Evolutionary conservation across 2,797 vertebrate species (phyloP).

Genomic region (Ctenopoma kingsleyae): DNA sequence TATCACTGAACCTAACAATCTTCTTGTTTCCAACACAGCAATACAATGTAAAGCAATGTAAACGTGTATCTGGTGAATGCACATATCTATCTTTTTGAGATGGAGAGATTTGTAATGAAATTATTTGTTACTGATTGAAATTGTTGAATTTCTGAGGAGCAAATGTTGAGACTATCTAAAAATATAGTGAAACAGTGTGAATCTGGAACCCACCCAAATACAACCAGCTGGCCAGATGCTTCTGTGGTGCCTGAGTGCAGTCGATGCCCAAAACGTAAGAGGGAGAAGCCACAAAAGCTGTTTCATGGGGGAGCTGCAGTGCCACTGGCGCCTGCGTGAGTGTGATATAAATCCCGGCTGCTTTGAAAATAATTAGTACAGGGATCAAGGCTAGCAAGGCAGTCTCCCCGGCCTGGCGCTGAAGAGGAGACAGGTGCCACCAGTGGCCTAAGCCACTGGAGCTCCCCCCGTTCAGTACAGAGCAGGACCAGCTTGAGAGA

Average conservation of each 20-base stretch:
- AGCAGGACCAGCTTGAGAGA: conserved; percentile 60
- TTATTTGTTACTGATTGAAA: conserved; percentile 14
- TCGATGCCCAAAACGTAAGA: conserved; percentile 55
- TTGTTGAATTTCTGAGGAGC: conserved; percentile 24
- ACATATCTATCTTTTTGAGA: background rate
- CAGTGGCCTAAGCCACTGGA: conserved; percentile 77
- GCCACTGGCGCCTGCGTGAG: conserved; percentile 79
- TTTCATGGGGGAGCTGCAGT: conserved; percentile 69
- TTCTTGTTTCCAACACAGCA: conserved; percentile 1
- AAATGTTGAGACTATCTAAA: conserved; percentile 29
- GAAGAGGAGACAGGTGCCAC: conserved; percentile 86
- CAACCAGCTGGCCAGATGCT: conserved; percentile 52
- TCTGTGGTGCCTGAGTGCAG: conserved; percentile 60
- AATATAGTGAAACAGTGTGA: conserved; percentile 28
- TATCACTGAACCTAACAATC: too few species aligned
- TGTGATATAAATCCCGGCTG: conserved; percentile 81
- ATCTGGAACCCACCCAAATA: conserved; percentile 56
- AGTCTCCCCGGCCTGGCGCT: conserved; percentile 80
- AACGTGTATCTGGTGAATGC: background rate
- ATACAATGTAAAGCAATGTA: background rate
- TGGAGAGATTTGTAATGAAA: background rate
- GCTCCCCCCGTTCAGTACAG: conserved; percentile 69
- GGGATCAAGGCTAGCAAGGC: conserved; percentile 81
- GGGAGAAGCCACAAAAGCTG: conserved; percentile 69
- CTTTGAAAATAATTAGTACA: conserved; percentile 86